Evolutionary conservation across 2,888 invertebrate species (phyloP), one percentile per base, ranked within the genome.

Genomic region (Chaetogeoica ovagalla): DNA sequence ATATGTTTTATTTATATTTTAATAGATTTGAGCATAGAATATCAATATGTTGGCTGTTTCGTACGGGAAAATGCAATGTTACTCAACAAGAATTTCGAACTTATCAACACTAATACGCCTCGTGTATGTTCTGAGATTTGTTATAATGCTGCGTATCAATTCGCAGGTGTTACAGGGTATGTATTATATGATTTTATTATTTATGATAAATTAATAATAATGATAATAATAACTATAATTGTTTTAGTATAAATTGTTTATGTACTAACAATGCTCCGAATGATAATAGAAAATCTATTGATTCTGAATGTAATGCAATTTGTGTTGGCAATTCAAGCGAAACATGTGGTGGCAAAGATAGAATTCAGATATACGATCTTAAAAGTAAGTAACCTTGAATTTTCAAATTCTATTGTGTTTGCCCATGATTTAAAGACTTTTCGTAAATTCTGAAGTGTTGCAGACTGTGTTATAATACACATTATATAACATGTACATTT

Each of bases 331-430:
- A 66, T 65, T 65, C 63, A 7, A 65, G 39, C 21, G 55, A 75
- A n/a, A 82, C 76, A 23, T 82, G 82, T 62, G 82, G 82, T 11
- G 73, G 68, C 15, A 60, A 66, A 60, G 73, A 81, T 15, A 62
- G 74, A 60, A 62, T 81, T 39, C 60, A 76, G 48, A 39, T 82
- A 23, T 82, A 71, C 39, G 23, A 79, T 57, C 63, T 79, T 9
- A n/a, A 17, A 0, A 63, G 79, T 79, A 70, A 74, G 66, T 66
- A 66, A 55, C 8, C 15, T 13, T 13, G 13, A 48, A 48, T 13
- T 48, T 48, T 48, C 48, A 48, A 48, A 1, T 48, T 48, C 48
- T 48, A 30, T 30, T 48, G 48, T 13, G 15, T 15, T 48, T 48
- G 15, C 48, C 43, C 8, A 9, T 6, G 43, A 48, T 48, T 48